Conservation (phyloP, 2,113 vertebrate genomes). For the Myocastor coypus region DNA sequence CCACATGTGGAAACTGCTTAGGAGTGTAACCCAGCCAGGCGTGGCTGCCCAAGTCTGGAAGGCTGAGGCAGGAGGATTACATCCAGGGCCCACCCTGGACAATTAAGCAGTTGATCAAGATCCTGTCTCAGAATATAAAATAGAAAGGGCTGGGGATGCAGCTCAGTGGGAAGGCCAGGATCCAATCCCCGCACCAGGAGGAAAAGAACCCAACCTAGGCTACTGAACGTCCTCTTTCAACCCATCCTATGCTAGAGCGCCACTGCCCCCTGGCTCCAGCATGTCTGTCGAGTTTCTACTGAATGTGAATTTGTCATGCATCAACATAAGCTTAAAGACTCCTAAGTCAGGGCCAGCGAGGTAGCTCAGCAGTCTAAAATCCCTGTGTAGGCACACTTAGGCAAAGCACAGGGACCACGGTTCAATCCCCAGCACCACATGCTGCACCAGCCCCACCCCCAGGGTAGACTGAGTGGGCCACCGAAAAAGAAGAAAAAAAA, state of each 20-base stretch:
- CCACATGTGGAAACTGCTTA: no score
- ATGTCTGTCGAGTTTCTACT: neutral
- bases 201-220: neutral
- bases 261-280: neutral
- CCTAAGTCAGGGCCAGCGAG: no score
- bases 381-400: no score
- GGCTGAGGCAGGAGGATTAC: neutral
- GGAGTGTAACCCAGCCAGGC: neutral
- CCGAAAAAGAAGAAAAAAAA: no score
- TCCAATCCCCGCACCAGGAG: neutral
- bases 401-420: no score
- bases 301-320: no score
- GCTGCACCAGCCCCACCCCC: no score
- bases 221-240: neutral
- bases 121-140: neutral
- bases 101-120: neutral
- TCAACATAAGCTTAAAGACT: neutral
- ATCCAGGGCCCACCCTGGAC: neutral
- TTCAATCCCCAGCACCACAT: no score
- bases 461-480: no score
- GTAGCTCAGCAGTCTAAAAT: no score
- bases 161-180: neutral
- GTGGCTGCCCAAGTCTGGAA: neutral
- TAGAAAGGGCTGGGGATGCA: neutral
- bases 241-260: neutral